phyloP scores from a whole-genome alignment of 2,888 invertebrate genomes.

The Hyles lineata region DNA sequence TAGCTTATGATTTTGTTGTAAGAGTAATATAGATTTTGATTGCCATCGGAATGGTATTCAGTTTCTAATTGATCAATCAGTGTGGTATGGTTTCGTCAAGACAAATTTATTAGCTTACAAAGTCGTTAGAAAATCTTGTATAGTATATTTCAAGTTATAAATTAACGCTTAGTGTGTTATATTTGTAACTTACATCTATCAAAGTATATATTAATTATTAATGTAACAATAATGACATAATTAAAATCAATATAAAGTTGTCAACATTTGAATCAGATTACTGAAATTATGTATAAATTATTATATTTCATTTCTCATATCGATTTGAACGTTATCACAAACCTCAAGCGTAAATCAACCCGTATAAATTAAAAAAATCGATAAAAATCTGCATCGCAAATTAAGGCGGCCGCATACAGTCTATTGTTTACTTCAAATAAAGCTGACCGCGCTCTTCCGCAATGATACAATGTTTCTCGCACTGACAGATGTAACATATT shows the following conservation, averaged over 20 bases:
- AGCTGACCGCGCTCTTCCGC: slow-evolving; percentile 4
- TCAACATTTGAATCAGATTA: too few relatives aligned
- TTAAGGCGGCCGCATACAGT: not conserved
- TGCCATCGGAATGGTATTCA: not conserved
- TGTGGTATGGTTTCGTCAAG: not conserved
- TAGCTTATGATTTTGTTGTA: slow-evolving; percentile 1
- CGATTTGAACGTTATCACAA: not conserved
- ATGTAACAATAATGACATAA: too few relatives aligned
- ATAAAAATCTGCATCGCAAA: not conserved
- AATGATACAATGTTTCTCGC: slow-evolving; percentile 27
- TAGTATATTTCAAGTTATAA: too few relatives aligned
- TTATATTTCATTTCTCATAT: not conserved
- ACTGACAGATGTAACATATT: slow-evolving; percentile 41
- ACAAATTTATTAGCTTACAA: too few relatives aligned
- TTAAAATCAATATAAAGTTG: too few relatives aligned
- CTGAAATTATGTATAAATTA: not conserved
- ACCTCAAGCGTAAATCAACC: not conserved
- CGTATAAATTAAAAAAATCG: not conserved
- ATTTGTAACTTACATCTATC: too few relatives aligned
- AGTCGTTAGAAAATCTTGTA: too few relatives aligned
- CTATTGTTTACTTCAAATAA: not conserved
- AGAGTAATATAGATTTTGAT: not conserved
- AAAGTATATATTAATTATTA: too few relatives aligned
- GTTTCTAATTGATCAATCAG: not conserved
- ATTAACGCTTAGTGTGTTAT: too few relatives aligned